Evolutionary conservation across 2,797 vertebrate genomes (phyloP), one percentile per base, ranked within the genome.

Genomic region (Hybognathus amarus): DNA sequence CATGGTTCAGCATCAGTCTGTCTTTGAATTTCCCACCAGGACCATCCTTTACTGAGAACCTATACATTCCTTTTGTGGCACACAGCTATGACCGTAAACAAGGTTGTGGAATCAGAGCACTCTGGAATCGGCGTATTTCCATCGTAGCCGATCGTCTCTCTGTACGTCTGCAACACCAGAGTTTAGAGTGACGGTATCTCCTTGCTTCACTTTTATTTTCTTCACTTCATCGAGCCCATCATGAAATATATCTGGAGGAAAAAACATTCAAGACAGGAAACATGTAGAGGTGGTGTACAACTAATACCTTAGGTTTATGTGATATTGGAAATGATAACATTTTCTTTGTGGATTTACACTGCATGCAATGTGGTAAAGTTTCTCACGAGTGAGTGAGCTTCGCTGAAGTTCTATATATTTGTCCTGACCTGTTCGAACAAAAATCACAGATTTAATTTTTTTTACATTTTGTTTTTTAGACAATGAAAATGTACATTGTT

Each of bases 61-160:
- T 47, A 0, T 30, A n/a, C 0, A 0, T 8, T 50, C 24, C 2
- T 30, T 30, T 20, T 50, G 18, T 30, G 2, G 42, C n/a, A 27
- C 30, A 71, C 24, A 30, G 69, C 69, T 0, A 71, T 71, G 15
- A 71, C 69, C 5, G 4, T 50, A 50, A 5, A 71, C 20, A 50
- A 71, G 24, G 69, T 47, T 30, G 69, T 71, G 4, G 7, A 50
- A 5, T 71, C 69, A 20, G 69, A 47, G 2, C n/a, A 47, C 15
- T 18, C n/a, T 71, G 69, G 2, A 3, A 71, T 71, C 69, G 18
- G n/a, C 69, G 30, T 71, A 71, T 71, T 71, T 71, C 69, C 69
- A 71, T 3, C 42, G 4, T 1, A 71, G 3, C 2, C 1, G 15
- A 71, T 50, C 69, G 20, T 71, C 8, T 30, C 1, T 20, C n/a